Base-by-base conservation (phyloP, 1,140 invertebrate genomes). In the Nylanderia fulva region DNA sequence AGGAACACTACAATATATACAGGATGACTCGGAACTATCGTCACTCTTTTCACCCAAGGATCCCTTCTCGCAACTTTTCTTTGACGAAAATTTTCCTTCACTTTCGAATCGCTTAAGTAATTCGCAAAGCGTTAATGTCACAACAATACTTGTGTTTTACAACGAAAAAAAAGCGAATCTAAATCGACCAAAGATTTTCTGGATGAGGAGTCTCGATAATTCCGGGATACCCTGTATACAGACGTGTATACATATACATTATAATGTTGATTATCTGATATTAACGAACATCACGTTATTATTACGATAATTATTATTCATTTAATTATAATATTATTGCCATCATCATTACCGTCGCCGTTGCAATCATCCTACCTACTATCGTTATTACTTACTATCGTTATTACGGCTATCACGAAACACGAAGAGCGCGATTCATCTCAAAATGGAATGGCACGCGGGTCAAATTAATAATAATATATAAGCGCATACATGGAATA, bases 181-280 rank as follows among this genome's bases (percentile, higher is more conserved):
- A 66, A 68, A 42, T 71, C 52, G 64, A 69, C 42, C 27, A 29
- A 42, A 58, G 7, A 71, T 58, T 72, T 71, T 39, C n/a, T 27
- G 52, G 36, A 71, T 58, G 66, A 72, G 24, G 29, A 45, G 18
- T 24, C 39, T 15, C 24, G 18, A 60, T 54, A 71, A 72, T 82
- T 82, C 52, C 66, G 66, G 52, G 66, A 45, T 58, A 82, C 0
- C 52, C 54, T 72, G 77, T 72, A 33, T 21, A 82, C 77, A 71
- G 36, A 72, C 66, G 36, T 82, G 77, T 72, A 82, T 82, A 79
- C 75, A 68, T 79, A 79, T 79, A 82, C 52, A 82, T 82, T 82
- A 72, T 39, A 82, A 68, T 58, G 77, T 82, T 82, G 77, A 13
- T 82, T 82, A 82, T 82, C 52, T 64, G 54, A 72, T 82, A 72